phyloP scores from a whole-genome alignment of 2,888 invertebrate species.

The Chymomyza fuscimana region DNA sequence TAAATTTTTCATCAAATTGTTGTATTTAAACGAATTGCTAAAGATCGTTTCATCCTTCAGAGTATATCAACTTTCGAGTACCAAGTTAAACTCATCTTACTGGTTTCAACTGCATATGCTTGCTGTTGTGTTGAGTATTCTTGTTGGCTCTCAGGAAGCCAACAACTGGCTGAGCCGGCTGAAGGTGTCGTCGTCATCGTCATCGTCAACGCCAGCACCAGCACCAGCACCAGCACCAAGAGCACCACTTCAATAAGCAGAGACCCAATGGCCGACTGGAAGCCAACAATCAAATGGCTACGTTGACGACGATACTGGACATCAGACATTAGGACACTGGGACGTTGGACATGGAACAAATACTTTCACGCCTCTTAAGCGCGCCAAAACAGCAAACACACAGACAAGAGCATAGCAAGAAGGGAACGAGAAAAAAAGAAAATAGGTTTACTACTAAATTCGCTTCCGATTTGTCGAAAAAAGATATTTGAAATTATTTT shows the following conservation, averaged over 20 bases:
- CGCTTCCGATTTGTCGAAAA: too few species aligned
- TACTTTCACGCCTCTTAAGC: constrained; percentile 73
- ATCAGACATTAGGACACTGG: too few species aligned
- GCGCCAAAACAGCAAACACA: constrained; percentile 64
- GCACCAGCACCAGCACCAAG: not conserved
- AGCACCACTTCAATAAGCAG: constrained; percentile 1
- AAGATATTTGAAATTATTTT: too few species aligned
- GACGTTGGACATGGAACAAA: constrained; percentile 26
- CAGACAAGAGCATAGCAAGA: not conserved
- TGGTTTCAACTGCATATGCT: constrained; percentile 33
- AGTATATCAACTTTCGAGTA: not conserved
- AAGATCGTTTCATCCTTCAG: not conserved
- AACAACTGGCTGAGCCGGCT: constrained; percentile 16
- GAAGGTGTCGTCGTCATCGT: constrained; percentile 36
- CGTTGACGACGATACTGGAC: constrained; percentile 47
- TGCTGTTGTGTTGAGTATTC: constrained; percentile 36
- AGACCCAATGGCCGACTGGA: not conserved
- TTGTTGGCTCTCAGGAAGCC: constrained; percentile 47
- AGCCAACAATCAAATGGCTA: constrained; percentile 35
- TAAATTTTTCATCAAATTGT: too few species aligned
- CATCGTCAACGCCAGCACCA: not conserved
- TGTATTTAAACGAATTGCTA: not conserved
- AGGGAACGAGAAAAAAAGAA: constrained; percentile 8
- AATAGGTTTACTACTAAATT: too few species aligned
- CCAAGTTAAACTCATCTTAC: not conserved